These are phyloP conservation scores for Chrysopilus asiliformis DNA, from an alignment of 2,888 invertebrate species.

Conservation along the genomic window DNA sequence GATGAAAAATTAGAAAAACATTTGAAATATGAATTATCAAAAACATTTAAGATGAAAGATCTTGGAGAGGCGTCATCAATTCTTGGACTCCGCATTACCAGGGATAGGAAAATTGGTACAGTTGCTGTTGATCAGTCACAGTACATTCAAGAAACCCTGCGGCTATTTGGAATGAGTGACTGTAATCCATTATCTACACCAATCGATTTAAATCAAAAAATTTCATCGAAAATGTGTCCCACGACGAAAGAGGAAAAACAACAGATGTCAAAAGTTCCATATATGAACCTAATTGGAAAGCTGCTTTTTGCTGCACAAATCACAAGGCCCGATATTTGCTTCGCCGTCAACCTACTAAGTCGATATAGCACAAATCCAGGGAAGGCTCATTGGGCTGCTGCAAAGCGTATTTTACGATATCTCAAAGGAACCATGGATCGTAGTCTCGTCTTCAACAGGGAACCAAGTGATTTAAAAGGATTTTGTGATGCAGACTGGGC, in stretches of 20 bases:
- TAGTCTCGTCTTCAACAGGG: constrained; percentile 2
- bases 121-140: constrained; percentile 15
- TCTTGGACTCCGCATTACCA: constrained; percentile 14
- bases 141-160: constrained; percentile 12
- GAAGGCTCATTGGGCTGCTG: constrained; percentile 7
- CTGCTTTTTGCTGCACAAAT: constrained; percentile 4
- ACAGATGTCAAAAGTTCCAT: constrained; percentile 10
- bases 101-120: constrained; percentile 6
- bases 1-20: constrained; percentile 9
- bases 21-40: constrained; percentile 11
- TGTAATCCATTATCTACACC: constrained; percentile 12
- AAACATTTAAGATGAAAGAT: constrained; percentile 16
- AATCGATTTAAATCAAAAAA: constrained; percentile 10
- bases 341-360: constrained; percentile 5
- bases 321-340: constrained; percentile 9
- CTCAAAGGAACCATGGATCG: constrained; percentile 7
- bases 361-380: constrained; percentile 4
- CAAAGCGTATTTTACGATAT: constrained; percentile 5
- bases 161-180: constrained; percentile 13
- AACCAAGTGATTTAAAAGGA: not conserved
- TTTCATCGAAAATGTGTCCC: constrained; percentile 13
- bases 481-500: constrained; percentile 34
- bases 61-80: constrained; percentile 13
- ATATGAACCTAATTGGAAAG: constrained; percentile 10
- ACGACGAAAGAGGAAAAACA: constrained; percentile 8